Base-by-base conservation (phyloP, 2,888 invertebrate species). In the Therioaphis trifolii region DNA sequence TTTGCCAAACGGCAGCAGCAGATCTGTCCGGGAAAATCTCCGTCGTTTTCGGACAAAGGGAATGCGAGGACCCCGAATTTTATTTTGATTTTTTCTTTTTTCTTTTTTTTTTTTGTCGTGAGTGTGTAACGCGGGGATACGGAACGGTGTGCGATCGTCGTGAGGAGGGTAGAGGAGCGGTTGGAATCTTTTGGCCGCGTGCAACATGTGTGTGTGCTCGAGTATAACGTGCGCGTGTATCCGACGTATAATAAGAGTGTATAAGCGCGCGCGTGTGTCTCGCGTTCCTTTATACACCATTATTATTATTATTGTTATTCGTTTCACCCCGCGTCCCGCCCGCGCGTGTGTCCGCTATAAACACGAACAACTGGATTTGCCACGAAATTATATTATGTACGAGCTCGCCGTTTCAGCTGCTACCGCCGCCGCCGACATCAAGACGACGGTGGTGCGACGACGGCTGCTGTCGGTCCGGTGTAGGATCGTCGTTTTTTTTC, bases 301-400 rank as follows among this genome's bases (percentile, higher is more conserved):
- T 46, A 76, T 63, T 49, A 49, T 76, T 76, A 76, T 75, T 75
- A 75, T 76, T 76, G 63, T 63, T 77, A 63, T 63, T 63, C 14
- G 46, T 66, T 46, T 77, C 63, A n/a, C 58, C 18, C 74, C 75
- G 4, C 58, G 4, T 3, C 24, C 24, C 35, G 0, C 35, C 29
- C n/a, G 35, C 15, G 7, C 35, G 74, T 21, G 35, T 35, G 74
- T 24, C 3, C 55, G 52, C 29, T 52, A 24, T 79, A 71, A 71
- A 80, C 71, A 71, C 79, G 79, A 80, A 69, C 79, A 71, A 80
- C 71, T 71, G 79, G 78, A 79, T 80, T 61, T 80, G 74, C 79
- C 79, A 71, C 71, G 79, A 71, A 80, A 80, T 69, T 29, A n/a
- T 46, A 55, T 24, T 69, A 78, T 40, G 15, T 35, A 35, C 35